Evolutionary conservation across 2,113 vertebrate species (phyloP).

Genomic region (Ifrita kowaldi): DNA sequence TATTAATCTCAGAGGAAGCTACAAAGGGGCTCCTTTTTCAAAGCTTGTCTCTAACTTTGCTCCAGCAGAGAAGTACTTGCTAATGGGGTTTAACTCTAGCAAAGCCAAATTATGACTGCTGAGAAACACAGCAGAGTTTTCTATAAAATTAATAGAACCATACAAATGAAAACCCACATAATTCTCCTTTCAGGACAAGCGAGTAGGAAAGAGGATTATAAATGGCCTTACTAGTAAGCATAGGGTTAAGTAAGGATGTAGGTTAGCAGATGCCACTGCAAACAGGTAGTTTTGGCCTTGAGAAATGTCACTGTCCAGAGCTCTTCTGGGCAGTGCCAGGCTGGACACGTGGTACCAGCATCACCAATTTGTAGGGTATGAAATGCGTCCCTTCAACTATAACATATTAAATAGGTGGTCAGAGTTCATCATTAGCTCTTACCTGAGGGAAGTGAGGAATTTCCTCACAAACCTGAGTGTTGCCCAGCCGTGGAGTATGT

Average conservation of each 20-base stretch:
- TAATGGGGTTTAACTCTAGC: neutral
- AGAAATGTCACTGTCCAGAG: neutral
- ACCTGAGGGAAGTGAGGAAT: neutral
- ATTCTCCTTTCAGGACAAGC: neutral
- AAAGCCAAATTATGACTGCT: neutral
- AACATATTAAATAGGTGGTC: neutral
- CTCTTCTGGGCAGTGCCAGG: neutral
- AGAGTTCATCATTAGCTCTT: neutral
- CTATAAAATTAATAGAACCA: neutral
- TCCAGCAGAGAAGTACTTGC: neutral
- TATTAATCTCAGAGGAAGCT: neutral
- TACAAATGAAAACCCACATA: neutral
- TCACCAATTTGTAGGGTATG: neutral
- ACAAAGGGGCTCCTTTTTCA: neutral
- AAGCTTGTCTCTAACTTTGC: neutral
- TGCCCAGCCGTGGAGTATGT: neutral
- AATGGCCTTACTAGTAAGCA: neutral
- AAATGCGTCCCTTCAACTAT: neutral
- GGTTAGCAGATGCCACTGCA: neutral
- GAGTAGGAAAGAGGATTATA: neutral
- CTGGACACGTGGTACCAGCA: neutral
- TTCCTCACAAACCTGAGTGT: neutral
- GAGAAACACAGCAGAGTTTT: neutral
- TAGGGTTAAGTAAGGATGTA: neutral
- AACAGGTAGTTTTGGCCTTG: neutral